A percentile compares a stretch with the other conserved stretches of the same genome.
Evolutionary conservation across 2,888 invertebrate species (phyloP).

Genomic region (Seira sanloemensis): DNA sequence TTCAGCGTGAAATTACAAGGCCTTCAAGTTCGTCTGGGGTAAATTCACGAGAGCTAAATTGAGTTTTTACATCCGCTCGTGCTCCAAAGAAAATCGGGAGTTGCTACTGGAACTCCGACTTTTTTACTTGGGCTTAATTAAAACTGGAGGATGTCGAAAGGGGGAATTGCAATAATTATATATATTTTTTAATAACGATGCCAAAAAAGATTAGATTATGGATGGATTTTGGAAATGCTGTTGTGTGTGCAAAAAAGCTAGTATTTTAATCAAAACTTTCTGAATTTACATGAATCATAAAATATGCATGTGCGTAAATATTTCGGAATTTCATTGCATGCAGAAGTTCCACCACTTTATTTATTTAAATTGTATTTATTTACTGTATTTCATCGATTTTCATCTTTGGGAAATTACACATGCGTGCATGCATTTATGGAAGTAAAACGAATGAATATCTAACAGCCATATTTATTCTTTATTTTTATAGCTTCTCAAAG

Average conservation of each 20-base stretch:
- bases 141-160: background rate
- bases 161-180: no score
- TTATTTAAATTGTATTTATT: conserved; percentile 1
- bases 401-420: background rate
- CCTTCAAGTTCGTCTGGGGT: background rate
- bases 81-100: background rate
- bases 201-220: background rate
- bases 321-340: conserved; percentile 98
- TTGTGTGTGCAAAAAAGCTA: background rate
- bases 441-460: background rate
- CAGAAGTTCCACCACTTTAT: conserved; percentile 81
- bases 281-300: conserved; percentile 99
- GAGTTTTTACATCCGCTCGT: background rate
- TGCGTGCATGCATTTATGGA: background rate
- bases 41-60: background rate
- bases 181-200: no score
- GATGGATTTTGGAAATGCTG: background rate
- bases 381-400: background rate
- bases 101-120: background rate
- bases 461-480: background rate
- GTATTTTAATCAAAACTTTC: conserved; percentile 73
- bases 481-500: conserved; percentile 83
- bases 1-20: background rate
- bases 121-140: background rate
- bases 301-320: no score